phyloP scores from a whole-genome alignment of 2,797 vertebrate species.

The Poecile montanus region DNA sequence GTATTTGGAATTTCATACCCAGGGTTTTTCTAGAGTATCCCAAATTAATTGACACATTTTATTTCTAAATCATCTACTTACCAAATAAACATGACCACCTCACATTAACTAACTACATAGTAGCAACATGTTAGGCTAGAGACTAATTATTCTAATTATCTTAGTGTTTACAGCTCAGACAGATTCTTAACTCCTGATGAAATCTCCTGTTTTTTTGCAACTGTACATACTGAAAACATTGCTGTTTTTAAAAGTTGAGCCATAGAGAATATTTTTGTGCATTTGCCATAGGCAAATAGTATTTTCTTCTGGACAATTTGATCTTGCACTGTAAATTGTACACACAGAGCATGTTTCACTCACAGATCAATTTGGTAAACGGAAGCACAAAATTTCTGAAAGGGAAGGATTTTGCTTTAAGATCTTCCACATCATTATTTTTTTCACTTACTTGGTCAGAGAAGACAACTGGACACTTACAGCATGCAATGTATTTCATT shows the following conservation, averaged over 20 bases:
- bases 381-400: slow-evolving; percentile 19
- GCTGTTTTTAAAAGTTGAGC: neutral
- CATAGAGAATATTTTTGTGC: neutral
- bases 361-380: slow-evolving; percentile 35
- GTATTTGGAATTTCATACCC: neutral
- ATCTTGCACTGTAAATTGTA: neutral
- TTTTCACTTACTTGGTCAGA: neutral
- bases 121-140: neutral
- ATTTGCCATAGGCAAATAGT: neutral
- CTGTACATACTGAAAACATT: neutral
- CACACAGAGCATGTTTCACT: slow-evolving; percentile 19
- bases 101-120: neutral
- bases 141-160: slow-evolving; percentile 51
- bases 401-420: slow-evolving; percentile 53
- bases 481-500: neutral
- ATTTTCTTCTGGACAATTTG: slow-evolving; percentile 48
- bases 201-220: neutral
- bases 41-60: neutral
- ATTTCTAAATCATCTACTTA: neutral
- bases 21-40: neutral
- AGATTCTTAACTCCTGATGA: neutral
- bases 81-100: neutral
- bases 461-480: neutral
- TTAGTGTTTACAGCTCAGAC: neutral
- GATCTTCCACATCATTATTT: neutral